Evolutionary conservation across 2,888 invertebrate genomes (phyloP).

Genomic region (Piscicola geometra): DNA sequence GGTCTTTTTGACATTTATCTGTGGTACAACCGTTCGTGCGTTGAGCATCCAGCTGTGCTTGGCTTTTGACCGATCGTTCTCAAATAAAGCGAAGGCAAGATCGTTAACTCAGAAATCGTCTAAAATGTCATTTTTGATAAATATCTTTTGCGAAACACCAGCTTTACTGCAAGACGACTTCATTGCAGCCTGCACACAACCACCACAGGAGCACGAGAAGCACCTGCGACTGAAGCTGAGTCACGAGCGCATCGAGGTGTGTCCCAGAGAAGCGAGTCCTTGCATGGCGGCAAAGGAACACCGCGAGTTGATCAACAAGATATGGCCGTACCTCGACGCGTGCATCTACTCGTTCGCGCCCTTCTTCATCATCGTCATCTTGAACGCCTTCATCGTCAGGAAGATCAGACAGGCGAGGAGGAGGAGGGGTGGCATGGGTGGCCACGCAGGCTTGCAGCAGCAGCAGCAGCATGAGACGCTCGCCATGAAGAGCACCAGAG

Average conservation of each 20-base stretch:
- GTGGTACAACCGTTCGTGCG: no score
- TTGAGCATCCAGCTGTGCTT: no score
- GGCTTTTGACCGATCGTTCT: no score
- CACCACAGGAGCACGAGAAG: no score
- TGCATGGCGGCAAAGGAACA: conserved; percentile 42
- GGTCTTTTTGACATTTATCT: no score
- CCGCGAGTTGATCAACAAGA: conserved; percentile 44
- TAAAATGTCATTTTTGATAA: no score
- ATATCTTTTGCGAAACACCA: no score
- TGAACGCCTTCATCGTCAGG: conserved; percentile 51
- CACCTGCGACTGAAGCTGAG: neutral
- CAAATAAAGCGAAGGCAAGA: no score
- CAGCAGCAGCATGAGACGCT: neutral
- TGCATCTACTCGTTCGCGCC: conserved; percentile 51
- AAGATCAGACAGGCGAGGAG: conserved; percentile 47
- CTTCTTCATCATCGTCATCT: conserved; percentile 48
- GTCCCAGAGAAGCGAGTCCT: conserved; percentile 39
- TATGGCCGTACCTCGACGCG: conserved; percentile 53
- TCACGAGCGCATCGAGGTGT: neutral
- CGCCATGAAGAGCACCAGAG: neutral
- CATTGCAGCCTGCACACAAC: no score
- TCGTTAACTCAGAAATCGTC: no score
- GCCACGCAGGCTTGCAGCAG: neutral
- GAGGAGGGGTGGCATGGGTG: conserved; percentile 2
- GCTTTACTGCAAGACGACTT: no score